Conservation (phyloP, 2,888 invertebrate genomes). For the Alentia gelatinosa region DNA sequence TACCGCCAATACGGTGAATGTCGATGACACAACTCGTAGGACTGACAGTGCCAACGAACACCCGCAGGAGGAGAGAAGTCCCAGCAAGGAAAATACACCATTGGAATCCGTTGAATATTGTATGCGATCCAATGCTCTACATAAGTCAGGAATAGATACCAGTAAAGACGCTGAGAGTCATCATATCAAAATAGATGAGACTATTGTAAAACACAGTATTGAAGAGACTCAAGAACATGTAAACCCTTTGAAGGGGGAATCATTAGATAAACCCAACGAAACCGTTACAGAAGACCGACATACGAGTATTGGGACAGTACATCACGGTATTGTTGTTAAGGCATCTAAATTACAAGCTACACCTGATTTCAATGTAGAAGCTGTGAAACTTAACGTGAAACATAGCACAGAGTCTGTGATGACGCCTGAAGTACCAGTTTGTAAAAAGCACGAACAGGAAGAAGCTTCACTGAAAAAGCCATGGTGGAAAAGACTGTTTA, state of each 20-base stretch:
- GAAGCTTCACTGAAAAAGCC: background rate
- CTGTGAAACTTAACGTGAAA: background rate
- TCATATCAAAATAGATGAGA: no score
- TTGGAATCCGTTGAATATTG: background rate
- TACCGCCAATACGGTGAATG: background rate
- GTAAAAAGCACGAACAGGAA: background rate
- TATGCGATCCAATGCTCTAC: background rate
- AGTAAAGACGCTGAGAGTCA: no score
- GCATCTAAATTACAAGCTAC: background rate
- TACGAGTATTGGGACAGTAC: background rate
- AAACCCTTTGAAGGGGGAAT: no score
- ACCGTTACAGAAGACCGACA: background rate
- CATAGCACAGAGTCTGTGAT: no score
- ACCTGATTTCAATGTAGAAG: background rate
- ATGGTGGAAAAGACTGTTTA: conserved; percentile 5
- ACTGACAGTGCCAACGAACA: background rate
- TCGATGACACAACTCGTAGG: background rate
- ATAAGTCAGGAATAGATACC: background rate
- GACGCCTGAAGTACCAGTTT: no score
- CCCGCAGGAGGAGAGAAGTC: background rate
- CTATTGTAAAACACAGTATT: no score
- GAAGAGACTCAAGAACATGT: no score
- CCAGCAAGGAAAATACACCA: background rate
- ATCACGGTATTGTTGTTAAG: background rate
- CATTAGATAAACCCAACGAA: no score